phyloP scores from a whole-genome alignment of 1,140 invertebrate genomes.

The Sinonovacula constricta region DNA sequence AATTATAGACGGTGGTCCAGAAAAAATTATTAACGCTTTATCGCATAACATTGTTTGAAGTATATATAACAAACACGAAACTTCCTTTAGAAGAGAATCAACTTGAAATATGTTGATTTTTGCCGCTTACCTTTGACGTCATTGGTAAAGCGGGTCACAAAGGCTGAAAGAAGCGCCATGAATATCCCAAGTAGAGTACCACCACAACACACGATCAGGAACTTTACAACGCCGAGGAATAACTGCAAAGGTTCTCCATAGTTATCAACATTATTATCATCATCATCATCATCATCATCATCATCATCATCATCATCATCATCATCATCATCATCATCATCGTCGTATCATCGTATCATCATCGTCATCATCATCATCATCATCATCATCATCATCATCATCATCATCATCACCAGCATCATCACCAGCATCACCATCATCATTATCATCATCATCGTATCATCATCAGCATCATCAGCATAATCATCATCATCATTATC shows the following conservation, averaged over 20 bases:
- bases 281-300: conserved; percentile 26
- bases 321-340: conserved; percentile 27
- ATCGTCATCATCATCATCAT: conserved; percentile 10
- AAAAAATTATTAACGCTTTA: not conserved
- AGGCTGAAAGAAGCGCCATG: conserved; percentile 95
- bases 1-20: too few relatives aligned
- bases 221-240: conserved; percentile 88
- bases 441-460: too few relatives aligned
- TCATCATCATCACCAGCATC: conserved; percentile 34
- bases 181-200: conserved; percentile 95
- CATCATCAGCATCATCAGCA: too few relatives aligned
- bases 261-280: conserved; percentile 15
- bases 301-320: conserved; percentile 26
- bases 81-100: not conserved
- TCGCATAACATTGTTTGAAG: not conserved
- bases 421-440: conserved; percentile 22
- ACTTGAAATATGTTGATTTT: not conserved
- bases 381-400: conserved; percentile 12
- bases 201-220: conserved; percentile 96
- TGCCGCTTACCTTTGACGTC: conserved; percentile 86
- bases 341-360: not conserved
- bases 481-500: too few relatives aligned
- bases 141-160: conserved; percentile 95
- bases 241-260: conserved; percentile 83
- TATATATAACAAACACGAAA: not conserved